phyloP scores from a whole-genome alignment of 2,113 vertebrate genomes.

The Melanotaenia duboulayi region DNA sequence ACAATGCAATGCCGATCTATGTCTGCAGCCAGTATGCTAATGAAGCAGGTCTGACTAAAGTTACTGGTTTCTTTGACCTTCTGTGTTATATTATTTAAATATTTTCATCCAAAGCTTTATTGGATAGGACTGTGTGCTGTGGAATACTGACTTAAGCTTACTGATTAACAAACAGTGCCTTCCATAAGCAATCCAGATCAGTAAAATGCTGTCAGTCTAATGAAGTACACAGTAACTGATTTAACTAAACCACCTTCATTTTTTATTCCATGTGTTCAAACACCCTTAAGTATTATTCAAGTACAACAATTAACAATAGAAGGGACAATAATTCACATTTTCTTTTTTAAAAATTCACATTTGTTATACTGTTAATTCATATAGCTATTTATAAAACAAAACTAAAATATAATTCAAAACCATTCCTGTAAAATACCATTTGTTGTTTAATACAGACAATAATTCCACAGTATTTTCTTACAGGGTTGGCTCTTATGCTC shows the following conservation, averaged over 20 bases:
- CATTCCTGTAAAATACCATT: slow-evolving; percentile 81
- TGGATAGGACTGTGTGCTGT: slow-evolving; percentile 48
- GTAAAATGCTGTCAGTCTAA: slow-evolving; percentile 51
- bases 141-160: slow-evolving; percentile 73
- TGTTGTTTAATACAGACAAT: slow-evolving; percentile 78
- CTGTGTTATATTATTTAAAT: slow-evolving; percentile 31
- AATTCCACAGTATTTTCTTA: slow-evolving; percentile 75
- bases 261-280: slow-evolving; percentile 82
- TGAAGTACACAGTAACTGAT: slow-evolving; percentile 70
- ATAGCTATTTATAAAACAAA: slow-evolving; percentile 82
- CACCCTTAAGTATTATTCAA: slow-evolving; percentile 83
- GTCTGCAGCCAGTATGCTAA: slow-evolving; percentile 45
- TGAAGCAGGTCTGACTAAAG: slow-evolving; percentile 47
- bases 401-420: slow-evolving; percentile 73
- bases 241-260: slow-evolving; percentile 74
- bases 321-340: slow-evolving; percentile 84
- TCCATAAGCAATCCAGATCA: slow-evolving; percentile 58
- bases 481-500: slow-evolving; percentile 61
- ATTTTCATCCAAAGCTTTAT: slow-evolving; percentile 32
- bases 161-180: slow-evolving; percentile 70
- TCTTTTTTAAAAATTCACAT: slow-evolving; percentile 79
- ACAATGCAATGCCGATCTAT: slow-evolving; percentile 52
- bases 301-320: slow-evolving; percentile 84
- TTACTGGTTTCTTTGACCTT: slow-evolving; percentile 31
- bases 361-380: slow-evolving; percentile 84